phyloP scores from a whole-genome alignment of 1,140 invertebrate genomes.

The Pseudomyrmex cubaensis region DNA sequence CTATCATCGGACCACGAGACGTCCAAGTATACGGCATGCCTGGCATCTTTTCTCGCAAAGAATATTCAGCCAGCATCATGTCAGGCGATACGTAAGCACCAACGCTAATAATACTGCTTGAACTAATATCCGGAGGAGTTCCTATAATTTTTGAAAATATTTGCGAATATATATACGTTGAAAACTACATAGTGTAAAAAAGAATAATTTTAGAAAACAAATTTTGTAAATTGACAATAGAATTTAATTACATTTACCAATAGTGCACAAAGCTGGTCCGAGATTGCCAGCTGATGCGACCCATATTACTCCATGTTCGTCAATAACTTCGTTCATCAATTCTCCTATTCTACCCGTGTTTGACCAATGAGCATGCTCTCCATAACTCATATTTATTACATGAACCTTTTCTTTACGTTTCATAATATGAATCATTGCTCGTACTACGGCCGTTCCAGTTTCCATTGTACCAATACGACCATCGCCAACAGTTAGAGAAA shows the following conservation, averaged over 20 bases:
- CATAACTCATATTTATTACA: conserved; percentile 99
- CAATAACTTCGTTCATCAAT: conserved; percentile 95
- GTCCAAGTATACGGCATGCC: conserved; percentile 98
- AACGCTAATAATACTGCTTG: conserved; percentile 94
- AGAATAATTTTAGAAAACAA: neutral
- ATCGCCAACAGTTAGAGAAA: conserved; percentile 97
- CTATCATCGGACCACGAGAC: conserved; percentile 94
- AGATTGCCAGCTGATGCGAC: conserved; percentile 97
- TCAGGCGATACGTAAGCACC: conserved; percentile 98
- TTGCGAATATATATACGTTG: conserved; percentile 1
- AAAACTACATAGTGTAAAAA: neutral
- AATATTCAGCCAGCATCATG: conserved; percentile 99
- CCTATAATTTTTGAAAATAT: conserved; percentile 79
- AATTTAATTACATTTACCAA: conserved; percentile 84
- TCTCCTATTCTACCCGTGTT: conserved; percentile 94
- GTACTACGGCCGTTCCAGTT: conserved; percentile 95
- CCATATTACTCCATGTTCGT: conserved; percentile 97
- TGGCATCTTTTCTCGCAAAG: conserved; percentile 92
- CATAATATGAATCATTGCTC: conserved; percentile 96
- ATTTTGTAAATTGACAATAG: neutral
- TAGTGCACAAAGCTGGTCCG: conserved; percentile 96
- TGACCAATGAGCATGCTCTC: conserved; percentile 96
- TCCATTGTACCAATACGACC: conserved; percentile 97
- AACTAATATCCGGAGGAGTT: conserved; percentile 95
- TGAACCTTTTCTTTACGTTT: conserved; percentile 89